Evolutionary conservation across 2,797 vertebrate genomes (phyloP).

Genomic region (Peromyscus aztecus): DNA sequence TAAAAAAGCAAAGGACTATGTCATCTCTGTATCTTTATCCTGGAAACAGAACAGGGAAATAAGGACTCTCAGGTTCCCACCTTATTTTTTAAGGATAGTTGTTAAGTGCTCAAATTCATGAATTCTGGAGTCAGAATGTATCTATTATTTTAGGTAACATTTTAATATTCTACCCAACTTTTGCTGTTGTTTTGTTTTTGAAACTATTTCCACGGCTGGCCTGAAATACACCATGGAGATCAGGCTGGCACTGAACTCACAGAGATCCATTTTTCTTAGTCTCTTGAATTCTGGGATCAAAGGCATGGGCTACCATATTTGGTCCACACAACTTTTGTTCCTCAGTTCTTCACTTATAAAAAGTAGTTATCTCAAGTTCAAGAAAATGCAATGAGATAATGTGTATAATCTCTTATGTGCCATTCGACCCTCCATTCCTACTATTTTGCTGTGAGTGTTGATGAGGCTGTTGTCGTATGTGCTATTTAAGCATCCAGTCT

Average conservation of each 20-base stretch:
- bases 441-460: neutral
- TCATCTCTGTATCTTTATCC: neutral
- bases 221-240: neutral
- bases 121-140: neutral
- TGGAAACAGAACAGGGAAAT: neutral
- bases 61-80: neutral
- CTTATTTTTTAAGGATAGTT: neutral
- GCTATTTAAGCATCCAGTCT: neutral
- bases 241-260: neutral
- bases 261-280: neutral
- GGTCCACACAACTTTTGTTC: neutral
- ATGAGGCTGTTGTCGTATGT: neutral
- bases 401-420: neutral
- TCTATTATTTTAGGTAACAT: neutral
- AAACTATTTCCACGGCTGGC: neutral
- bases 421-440: neutral
- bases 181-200: neutral
- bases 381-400: neutral
- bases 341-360: neutral
- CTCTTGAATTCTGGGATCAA: neutral
- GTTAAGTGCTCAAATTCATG: neutral
- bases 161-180: neutral
- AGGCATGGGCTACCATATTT: neutral
- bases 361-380: neutral
- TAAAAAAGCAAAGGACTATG: neutral